Base-by-base conservation (phyloP, 2,888 invertebrate genomes). In the Tenthredo scrophulariae region DNA sequence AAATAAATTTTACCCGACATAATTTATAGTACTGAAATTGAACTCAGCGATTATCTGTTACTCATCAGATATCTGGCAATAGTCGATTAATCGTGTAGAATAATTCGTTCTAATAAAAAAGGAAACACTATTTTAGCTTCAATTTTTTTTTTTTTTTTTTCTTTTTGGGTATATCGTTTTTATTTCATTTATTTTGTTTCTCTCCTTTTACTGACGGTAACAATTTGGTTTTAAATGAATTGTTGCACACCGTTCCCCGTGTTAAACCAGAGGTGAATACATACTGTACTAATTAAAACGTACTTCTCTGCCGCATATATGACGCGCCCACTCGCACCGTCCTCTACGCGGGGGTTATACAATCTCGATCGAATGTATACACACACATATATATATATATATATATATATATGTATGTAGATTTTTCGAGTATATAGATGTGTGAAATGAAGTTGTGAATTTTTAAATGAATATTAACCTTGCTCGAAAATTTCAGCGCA, bases 231-330 rank as follows among this genome's bases (percentile, higher is more conserved):
- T 13, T 29, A 29, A 62, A 62, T 62, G 26, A 62, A 62, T 62
- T 26, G 13, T 9, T 37, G 18, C n/a, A 18, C n/a, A 37, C 18
- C 15, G n/a, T 70, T 9, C 37, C 37, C 40, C 13, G 9, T 37
- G 70, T 70, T 70, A 40, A n/a, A 70, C 13, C 70, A 22, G 62
- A 62, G 62, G 26, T 62, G 26, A 62, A 62, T 75, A 75, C 26
- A 26, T 50, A 75, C 26, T 75, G 40, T 26, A 29, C 26, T 46
- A 75, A 75, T 75, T 75, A 75, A 75, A 75, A 75, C 40, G 75
- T 46, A 46, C 75, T 70, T 70, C 70, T 46, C 46, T 46, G 22
- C 54, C 54, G 62, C 13, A 26, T 62, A 26, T 26, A 62, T 22
- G 26, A 22, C n/a, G 22, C n/a, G 37, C 6, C 37, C 13, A 43